Evolutionary conservation across 2,113 vertebrate genomes (phyloP).

Genomic region (Genyomyrus donnyi): DNA sequence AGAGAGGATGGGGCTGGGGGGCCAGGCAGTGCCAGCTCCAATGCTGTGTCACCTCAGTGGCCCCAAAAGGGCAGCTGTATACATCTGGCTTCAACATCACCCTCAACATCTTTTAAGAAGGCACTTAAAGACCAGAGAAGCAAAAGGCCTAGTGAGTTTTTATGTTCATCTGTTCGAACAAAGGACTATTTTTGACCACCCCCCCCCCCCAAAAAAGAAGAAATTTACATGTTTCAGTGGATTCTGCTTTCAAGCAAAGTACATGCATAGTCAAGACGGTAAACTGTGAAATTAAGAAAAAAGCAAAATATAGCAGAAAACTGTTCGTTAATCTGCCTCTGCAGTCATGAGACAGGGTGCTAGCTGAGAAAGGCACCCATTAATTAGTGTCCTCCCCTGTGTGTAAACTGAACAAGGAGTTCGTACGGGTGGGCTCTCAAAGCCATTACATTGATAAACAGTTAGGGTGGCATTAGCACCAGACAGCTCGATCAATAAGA

Average conservation of each 20-base stretch:
- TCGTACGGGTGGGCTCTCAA: conserved; percentile 52
- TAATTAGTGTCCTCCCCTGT: conserved; percentile 15
- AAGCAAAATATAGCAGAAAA: background rate
- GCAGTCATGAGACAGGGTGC: background rate
- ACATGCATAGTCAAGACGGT: background rate
- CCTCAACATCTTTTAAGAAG: background rate
- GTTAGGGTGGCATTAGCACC: conserved; percentile 65
- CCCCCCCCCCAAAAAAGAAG: background rate
- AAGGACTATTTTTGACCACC: background rate
- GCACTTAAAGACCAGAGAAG: background rate
- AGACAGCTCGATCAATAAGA: conserved; percentile 71
- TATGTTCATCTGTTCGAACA: background rate
- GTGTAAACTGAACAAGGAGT: conserved; percentile 39
- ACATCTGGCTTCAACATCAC: background rate
- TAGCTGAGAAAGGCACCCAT: conserved; percentile 2
- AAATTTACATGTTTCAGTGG: background rate
- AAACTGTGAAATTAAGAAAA: background rate
- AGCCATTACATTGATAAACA: conserved; percentile 71
- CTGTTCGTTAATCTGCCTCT: background rate
- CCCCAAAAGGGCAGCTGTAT: background rate
- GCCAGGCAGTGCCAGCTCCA: background rate
- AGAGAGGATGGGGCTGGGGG: background rate
- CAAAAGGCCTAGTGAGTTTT: background rate
- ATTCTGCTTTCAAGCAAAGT: background rate
- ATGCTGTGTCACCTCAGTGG: conserved; percentile 3